Evolutionary conservation across 2,797 vertebrate genomes (phyloP).

Genomic region (Oryzias sinensis): DNA sequence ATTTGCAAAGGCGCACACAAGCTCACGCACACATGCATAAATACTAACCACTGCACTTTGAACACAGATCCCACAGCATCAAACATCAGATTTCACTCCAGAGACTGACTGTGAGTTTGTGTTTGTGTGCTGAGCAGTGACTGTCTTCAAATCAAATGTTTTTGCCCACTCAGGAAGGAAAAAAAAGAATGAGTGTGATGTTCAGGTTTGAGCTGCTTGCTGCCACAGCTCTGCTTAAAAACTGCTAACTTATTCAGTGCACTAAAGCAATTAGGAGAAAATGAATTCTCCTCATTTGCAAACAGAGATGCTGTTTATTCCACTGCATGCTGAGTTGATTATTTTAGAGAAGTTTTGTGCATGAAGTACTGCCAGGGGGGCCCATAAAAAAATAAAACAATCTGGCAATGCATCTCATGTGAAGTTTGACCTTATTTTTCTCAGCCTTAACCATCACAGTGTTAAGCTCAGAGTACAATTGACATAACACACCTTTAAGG

Average conservation of each 20-base stretch:
- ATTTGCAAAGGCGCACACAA: conserved; percentile 17
- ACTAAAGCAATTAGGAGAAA: conserved; percentile 47
- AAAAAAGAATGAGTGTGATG: neutral
- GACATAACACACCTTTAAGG: too few species aligned
- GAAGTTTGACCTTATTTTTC: neutral
- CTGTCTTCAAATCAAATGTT: conserved; percentile 15
- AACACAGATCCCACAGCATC: conserved; percentile 26
- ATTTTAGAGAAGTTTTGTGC: conserved; percentile 19
- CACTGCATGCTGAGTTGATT: conserved; percentile 28
- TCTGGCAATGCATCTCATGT: neutral
- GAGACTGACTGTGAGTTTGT: conserved; percentile 5
- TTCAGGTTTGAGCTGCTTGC: conserved; percentile 13
- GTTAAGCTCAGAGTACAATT: too few species aligned
- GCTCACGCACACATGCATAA: conserved; percentile 22
- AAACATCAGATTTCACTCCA: conserved; percentile 10
- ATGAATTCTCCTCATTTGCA: conserved; percentile 33
- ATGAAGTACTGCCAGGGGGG: neutral
- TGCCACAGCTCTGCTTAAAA: conserved; percentile 23
- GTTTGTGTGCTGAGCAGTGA: conserved; percentile 15
- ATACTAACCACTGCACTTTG: conserved; percentile 33
- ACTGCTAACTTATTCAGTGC: conserved; percentile 39
- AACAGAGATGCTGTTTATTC: conserved; percentile 33
- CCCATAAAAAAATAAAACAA: neutral
- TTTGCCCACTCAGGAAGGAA: conserved; percentile 19
- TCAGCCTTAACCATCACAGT: too few species aligned